phyloP scores from a whole-genome alignment of 2,113 vertebrate genomes.

The Smithornis capensis region DNA sequence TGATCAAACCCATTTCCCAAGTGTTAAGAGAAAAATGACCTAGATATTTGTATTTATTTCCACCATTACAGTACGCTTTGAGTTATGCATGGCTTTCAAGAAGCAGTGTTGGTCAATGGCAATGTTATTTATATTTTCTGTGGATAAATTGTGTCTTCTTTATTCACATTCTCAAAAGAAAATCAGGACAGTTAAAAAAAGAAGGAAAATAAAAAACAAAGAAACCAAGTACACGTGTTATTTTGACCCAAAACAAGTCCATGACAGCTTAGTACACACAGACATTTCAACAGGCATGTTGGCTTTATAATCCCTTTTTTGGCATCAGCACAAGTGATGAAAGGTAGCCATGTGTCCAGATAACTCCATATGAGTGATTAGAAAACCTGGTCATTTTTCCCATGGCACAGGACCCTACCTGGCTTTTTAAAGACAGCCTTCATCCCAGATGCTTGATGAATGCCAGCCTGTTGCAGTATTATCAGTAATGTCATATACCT shows the following conservation, averaged over 20 bases:
- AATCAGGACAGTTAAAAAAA: neutral
- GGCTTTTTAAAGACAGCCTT: conserved; percentile 30
- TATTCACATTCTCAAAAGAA: neutral
- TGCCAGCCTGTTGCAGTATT: neutral
- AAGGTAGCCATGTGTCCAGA: conserved; percentile 69
- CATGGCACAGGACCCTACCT: conserved; percentile 32
- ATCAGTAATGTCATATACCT: conserved; percentile 32
- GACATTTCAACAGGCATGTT: conserved; percentile 60
- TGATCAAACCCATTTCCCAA: neutral
- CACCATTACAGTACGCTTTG: neutral
- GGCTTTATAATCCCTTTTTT: conserved; percentile 43
- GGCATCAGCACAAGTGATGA: conserved; percentile 55
- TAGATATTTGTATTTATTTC: neutral
- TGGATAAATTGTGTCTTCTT: neutral
- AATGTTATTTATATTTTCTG: neutral
- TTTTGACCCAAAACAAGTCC: conserved; percentile 49
- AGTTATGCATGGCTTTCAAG: neutral
- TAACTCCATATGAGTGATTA: conserved; percentile 38
- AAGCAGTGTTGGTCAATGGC: neutral
- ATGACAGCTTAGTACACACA: conserved; percentile 57
- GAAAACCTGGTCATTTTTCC: conserved; percentile 51
- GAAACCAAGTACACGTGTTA: neutral
- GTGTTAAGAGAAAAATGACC: neutral
- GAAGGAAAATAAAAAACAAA: neutral
- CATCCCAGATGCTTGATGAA: neutral